Conservation (phyloP, 2,113 vertebrate genomes). For the Bubo bubo region DNA sequence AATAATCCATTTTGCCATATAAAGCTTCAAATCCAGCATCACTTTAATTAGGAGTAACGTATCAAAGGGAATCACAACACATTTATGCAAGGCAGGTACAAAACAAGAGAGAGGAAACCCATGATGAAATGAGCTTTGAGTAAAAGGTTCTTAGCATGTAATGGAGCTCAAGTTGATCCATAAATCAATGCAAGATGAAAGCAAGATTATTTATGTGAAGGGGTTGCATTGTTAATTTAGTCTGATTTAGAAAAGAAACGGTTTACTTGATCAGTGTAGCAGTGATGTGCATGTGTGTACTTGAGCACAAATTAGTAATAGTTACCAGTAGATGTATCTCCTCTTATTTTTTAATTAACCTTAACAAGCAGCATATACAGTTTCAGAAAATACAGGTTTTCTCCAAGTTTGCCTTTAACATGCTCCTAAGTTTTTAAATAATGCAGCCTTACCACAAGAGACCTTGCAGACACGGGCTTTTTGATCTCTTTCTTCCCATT, state of each 20-base stretch:
- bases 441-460: slow-evolving; percentile 42
- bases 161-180: slow-evolving; percentile 61
- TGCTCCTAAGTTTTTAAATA: slow-evolving; percentile 45
- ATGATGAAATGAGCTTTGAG: slow-evolving; percentile 51
- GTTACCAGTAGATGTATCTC: neutral
- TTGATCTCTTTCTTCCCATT: slow-evolving; percentile 41
- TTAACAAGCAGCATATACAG: neutral
- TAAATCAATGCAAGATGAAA: slow-evolving; percentile 78
- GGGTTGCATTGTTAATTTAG: slow-evolving; percentile 63
- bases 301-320: slow-evolving; percentile 8
- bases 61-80: slow-evolving; percentile 26
- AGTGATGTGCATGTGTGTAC: neutral
- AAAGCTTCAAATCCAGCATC: slow-evolving; percentile 30
- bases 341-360: neutral
- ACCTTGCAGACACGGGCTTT: slow-evolving; percentile 44
- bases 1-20: neutral
- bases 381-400: neutral
- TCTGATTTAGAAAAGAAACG: slow-evolving; percentile 41
- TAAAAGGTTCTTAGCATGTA: slow-evolving; percentile 54
- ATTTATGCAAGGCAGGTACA: slow-evolving; percentile 68
- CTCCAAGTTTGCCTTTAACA: slow-evolving; percentile 32
- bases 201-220: slow-evolving; percentile 67
- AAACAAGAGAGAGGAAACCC: slow-evolving; percentile 47
- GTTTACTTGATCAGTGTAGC: slow-evolving; percentile 19
- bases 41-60: neutral